These are phyloP conservation scores for Peromyscus nudipes DNA, from an alignment of 2,797 vertebrate species.

Conservation along the genomic window DNA sequence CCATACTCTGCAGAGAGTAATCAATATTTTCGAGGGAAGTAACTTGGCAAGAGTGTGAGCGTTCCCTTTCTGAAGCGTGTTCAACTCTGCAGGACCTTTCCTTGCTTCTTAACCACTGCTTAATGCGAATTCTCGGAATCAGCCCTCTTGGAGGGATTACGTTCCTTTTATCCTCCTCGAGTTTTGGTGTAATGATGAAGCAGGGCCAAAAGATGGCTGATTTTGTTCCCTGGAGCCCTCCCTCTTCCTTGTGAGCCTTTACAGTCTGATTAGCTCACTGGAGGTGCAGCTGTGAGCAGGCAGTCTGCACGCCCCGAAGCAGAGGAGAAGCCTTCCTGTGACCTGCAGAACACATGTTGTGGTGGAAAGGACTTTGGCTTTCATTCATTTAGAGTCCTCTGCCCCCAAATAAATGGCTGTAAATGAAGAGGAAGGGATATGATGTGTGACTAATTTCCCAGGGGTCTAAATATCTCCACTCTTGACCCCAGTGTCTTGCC, in stretches of 20 bases:
- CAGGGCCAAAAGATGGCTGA: not conserved
- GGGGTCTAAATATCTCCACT: slow-evolving; percentile 36
- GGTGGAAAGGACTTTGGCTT: slow-evolving; percentile 37
- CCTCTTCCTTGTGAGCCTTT: not conserved
- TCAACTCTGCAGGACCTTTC: not conserved
- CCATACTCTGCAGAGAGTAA: slow-evolving; percentile 68
- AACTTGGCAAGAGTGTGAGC: not conserved
- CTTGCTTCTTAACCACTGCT: not conserved
- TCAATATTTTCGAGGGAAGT: slow-evolving; percentile 54
- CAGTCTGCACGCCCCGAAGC: not conserved
- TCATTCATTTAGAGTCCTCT: slow-evolving; percentile 47
- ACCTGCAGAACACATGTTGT: slow-evolving; percentile 38
- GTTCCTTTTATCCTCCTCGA: not conserved
- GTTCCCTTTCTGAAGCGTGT: slow-evolving; percentile 41
- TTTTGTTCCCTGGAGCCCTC: slow-evolving; percentile 11
- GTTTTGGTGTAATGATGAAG: slow-evolving; percentile 25
- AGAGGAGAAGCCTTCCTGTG: slow-evolving; percentile 42
- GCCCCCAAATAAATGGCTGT: slow-evolving; percentile 63
- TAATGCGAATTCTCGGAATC: slow-evolving; percentile 14
- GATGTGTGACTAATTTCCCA: slow-evolving; percentile 77
- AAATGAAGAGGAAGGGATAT: slow-evolving; percentile 68
- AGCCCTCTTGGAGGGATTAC: not conserved
- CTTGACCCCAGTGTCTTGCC: not conserved
- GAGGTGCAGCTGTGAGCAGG: slow-evolving; percentile 62
- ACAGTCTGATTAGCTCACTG: slow-evolving; percentile 24